Percentiles rank a stretch among this genome's conserved stretches.
Evolutionary conservation across 2,113 vertebrate genomes (phyloP).

Genomic region (Archocentrus centrarchus): DNA sequence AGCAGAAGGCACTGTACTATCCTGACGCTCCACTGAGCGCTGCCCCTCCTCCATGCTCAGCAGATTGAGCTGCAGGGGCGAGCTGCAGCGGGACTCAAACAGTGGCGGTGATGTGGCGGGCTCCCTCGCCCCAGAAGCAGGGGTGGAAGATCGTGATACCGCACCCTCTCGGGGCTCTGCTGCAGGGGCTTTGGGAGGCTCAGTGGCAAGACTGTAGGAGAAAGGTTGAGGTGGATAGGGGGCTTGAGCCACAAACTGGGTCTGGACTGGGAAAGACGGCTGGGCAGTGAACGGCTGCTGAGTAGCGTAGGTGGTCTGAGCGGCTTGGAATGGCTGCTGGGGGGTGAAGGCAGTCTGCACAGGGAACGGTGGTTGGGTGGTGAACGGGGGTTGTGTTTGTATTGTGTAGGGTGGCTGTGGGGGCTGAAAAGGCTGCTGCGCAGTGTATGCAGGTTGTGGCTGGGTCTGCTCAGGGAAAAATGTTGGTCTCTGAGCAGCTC

Average conservation of each 20-base stretch:
- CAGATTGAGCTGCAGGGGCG: constrained; percentile 92
- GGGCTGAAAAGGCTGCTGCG: constrained; percentile 75
- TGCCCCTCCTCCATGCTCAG: constrained; percentile 92
- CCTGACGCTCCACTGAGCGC: constrained; percentile 71
- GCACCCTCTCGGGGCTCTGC: constrained; percentile 66
- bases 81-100: constrained; percentile 93
- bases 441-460: constrained; percentile 68
- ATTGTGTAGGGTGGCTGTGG: constrained; percentile 52
- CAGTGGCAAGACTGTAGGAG: constrained; percentile 67
- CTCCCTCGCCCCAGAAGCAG: constrained; percentile 65
- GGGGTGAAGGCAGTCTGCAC: constrained; percentile 72
- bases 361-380: constrained; percentile 73
- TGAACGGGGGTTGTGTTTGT: constrained; percentile 64
- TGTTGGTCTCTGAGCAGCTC: constrained; percentile 66
- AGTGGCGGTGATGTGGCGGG: constrained; percentile 81
- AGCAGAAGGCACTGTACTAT: constrained; percentile 47
- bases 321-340: constrained; percentile 70
- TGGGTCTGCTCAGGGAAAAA: constrained; percentile 81
- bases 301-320: constrained; percentile 64
- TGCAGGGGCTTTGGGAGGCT: constrained; percentile 67
- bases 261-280: constrained; percentile 73
- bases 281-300: constrained; percentile 74
- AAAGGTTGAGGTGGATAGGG: constrained; percentile 72
- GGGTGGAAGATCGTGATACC: constrained; percentile 81
- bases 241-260: constrained; percentile 68